Evolutionary conservation across 2,888 invertebrate genomes (phyloP).

Genomic region (Eustalomyia histrio): DNA sequence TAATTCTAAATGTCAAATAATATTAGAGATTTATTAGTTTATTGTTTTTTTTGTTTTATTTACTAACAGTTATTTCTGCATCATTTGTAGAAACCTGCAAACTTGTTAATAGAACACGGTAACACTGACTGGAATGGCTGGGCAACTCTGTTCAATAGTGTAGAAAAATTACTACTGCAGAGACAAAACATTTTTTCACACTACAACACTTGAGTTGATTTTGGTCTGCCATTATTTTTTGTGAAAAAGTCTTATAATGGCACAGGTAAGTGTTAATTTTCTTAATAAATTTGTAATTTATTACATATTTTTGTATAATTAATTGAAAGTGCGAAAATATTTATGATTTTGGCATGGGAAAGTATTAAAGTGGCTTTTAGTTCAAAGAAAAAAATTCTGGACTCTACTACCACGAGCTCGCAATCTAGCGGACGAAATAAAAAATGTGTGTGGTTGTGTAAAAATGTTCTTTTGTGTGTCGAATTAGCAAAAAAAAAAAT

Average conservation of each 20-base stretch:
- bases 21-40: too few species aligned
- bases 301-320: not conserved
- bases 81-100: not conserved
- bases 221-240: conserved; percentile 74
- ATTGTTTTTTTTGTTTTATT: too few species aligned
- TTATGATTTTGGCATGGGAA: conserved; percentile 37
- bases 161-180: conserved; percentile 65
- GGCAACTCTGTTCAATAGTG: conserved; percentile 56
- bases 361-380: conserved; percentile 11
- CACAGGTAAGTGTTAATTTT: conserved; percentile 72
- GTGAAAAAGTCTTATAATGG: conserved; percentile 76
- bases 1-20: too few species aligned
- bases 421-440: conserved; percentile 29
- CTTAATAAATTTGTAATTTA: conserved; percentile 28
- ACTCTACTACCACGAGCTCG: conserved; percentile 60
- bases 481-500: conserved; percentile 14
- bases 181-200: conserved; percentile 68
- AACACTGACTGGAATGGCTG: conserved; percentile 36
- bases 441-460: conserved; percentile 54
- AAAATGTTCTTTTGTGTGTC: conserved; percentile 51
- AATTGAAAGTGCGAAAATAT: not conserved
- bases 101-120: not conserved
- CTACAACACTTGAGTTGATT: conserved; percentile 73
- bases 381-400: conserved; percentile 42
- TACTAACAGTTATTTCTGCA: too few species aligned